Percentiles rank a stretch among this genome's conserved stretches.
phyloP scores from a whole-genome alignment of 2,113 vertebrate genomes.

The Stigmatopora nigra region DNA sequence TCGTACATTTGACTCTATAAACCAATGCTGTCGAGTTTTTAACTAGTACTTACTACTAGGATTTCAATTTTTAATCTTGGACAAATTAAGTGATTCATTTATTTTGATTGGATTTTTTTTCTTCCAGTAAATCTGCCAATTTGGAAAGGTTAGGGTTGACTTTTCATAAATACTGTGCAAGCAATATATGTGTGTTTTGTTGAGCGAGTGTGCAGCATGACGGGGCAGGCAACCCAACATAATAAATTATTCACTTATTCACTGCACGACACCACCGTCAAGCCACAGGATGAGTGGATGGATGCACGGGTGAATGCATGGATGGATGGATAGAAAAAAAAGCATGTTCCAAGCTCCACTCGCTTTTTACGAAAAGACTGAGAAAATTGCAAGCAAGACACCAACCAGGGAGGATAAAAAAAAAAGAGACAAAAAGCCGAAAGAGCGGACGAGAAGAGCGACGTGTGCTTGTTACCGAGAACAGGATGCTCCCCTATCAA shows the following conservation, averaged over 20 bases:
- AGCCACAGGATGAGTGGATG: conserved; percentile 20
- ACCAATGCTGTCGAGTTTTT: background rate
- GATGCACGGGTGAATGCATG: conserved; percentile 15
- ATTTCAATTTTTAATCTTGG: no score
- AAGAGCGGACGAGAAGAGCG: conserved; percentile 29
- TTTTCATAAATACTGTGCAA: background rate
- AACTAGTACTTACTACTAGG: no score
- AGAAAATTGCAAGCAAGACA: background rate
- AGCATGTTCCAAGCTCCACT: conserved; percentile 7
- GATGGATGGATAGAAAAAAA: conserved; percentile 8
- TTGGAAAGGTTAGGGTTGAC: background rate
- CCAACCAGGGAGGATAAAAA: background rate
- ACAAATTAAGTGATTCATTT: no score
- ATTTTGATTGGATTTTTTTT: no score
- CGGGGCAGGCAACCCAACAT: conserved; percentile 39
- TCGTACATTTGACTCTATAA: background rate
- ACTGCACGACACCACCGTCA: conserved; percentile 51
- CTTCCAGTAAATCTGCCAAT: background rate
- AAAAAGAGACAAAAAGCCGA: conserved; percentile 7
- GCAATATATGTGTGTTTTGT: conserved; percentile 19
- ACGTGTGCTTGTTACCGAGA: conserved; percentile 42
- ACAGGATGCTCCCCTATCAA: conserved; percentile 51
- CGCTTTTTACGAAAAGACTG: conserved; percentile 10
- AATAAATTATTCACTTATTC: conserved; percentile 61
- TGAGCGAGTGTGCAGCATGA: conserved; percentile 29